Conservation (phyloP, 2,888 invertebrate genomes). For the Crocallis elinguaria region DNA sequence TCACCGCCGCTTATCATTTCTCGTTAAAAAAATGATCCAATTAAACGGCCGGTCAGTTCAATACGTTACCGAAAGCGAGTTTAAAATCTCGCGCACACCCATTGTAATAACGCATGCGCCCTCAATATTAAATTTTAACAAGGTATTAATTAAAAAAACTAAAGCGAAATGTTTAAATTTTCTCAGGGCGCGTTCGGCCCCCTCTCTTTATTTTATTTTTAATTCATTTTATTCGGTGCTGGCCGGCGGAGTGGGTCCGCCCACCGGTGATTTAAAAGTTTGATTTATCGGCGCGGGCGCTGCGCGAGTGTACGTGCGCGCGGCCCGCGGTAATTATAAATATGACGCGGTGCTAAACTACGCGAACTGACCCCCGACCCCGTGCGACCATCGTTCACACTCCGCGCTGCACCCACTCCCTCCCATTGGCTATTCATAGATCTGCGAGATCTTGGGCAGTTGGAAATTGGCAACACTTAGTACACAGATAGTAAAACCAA, state of each 20-base stretch:
- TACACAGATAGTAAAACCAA: not conserved
- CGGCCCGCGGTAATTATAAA: conserved; percentile 79
- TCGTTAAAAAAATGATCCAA: conserved; percentile 82
- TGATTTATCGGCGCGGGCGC: conserved; percentile 80
- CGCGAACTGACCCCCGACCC: conserved; percentile 77
- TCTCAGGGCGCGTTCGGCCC: conserved; percentile 78
- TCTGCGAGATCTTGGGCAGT: not conserved
- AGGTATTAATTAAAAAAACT: conserved; percentile 85
- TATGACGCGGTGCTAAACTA: conserved; percentile 84
- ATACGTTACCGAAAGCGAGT: conserved; percentile 80
- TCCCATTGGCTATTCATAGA: conserved; percentile 13
- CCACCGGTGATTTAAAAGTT: conserved; percentile 85
- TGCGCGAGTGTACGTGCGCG: conserved; percentile 59
- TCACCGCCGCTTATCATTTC: conserved; percentile 75
- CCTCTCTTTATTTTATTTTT: conserved; percentile 80
- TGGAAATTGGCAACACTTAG: not conserved
- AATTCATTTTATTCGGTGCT: conserved; percentile 84
- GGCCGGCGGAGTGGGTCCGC: conserved; percentile 74
- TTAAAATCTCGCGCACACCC: conserved; percentile 81
- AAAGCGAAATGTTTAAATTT: conserved; percentile 84
- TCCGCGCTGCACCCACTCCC: conserved; percentile 41
- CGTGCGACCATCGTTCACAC: conserved; percentile 56
- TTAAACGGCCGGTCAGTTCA: conserved; percentile 72
- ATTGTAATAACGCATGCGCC: conserved; percentile 83
- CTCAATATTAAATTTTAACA: conserved; percentile 85